These are phyloP conservation scores for Adelges cooleyi DNA, from an alignment of 1,140 invertebrate genomes.

Conservation along the genomic window DNA sequence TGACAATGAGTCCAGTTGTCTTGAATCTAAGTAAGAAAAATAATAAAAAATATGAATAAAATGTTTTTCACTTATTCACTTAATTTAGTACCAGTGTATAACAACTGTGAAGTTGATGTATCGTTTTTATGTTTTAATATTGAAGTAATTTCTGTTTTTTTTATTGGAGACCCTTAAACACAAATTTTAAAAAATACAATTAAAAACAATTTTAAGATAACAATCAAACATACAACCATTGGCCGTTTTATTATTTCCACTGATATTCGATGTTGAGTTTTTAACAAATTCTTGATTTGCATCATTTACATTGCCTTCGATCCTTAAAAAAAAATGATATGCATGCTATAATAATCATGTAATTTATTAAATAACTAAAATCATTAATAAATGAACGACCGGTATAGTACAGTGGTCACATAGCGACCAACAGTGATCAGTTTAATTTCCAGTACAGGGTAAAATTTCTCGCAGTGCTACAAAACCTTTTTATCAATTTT, in stretches of 20 bases:
- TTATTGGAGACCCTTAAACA: not conserved
- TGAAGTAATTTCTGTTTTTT: conserved; percentile 25
- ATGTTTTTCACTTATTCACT: too few relatives aligned
- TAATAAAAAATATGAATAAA: too few relatives aligned
- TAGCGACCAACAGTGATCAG: too few relatives aligned
- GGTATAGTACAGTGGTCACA: too few relatives aligned
- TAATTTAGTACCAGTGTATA: too few relatives aligned
- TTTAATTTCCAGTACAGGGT: too few relatives aligned
- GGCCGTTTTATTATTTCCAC: not conserved
- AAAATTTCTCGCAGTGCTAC: too few relatives aligned
- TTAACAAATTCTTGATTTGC: conserved; percentile 7
- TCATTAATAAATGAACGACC: too few relatives aligned
- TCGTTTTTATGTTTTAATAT: conserved; percentile 25
- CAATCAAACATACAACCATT: not conserved
- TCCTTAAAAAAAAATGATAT: not conserved
- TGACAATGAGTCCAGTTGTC: not conserved
- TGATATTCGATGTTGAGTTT: not conserved
- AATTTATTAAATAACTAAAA: too few relatives aligned
- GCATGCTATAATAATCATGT: too few relatives aligned
- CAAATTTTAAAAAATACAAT: not conserved
- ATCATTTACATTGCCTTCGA: conserved; percentile 10
- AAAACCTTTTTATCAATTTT: too few relatives aligned
- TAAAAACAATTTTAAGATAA: not conserved
- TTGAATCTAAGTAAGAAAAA: conserved; percentile 1
- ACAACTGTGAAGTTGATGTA: not conserved